Base-by-base conservation (phyloP, 2,113 vertebrate genomes). In the Marmota flaviventris region DNA sequence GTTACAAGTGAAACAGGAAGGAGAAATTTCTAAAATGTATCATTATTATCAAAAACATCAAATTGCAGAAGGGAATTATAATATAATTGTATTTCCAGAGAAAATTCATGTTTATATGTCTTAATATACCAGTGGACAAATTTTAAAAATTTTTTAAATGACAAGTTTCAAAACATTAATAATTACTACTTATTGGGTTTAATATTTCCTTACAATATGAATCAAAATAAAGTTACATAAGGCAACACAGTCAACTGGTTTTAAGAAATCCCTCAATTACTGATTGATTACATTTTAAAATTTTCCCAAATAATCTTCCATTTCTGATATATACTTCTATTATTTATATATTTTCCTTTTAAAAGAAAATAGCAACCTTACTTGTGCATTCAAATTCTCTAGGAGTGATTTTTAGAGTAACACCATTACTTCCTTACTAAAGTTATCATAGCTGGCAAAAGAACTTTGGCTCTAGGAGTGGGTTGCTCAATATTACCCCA, bases 171-270 rank as follows among this genome's bases (percentile, higher is more conserved):
- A 96, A 85, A 14, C 24, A 72, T 34, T 92, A 78, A 82, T 5
- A 61, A 73, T 20, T 48, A 53, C 42, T 56, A 89, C 39, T 79
- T 78, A 61, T 0, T 90, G 29, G 51, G 25, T 79, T n/a, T 84
- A 76, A 85, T 24, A 72, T 37, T 75, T 69, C 93, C 51, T n/a
- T 72, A 65, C 6, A 85, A 34, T 56, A 4, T 88, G 78, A 76
- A 51, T 63, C 73, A 81, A 93, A 93, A 93, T 81, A 61, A 96
- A 93, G 65, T 63, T 58, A 56, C 29, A 53, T 12, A 4, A 79
- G 12, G n/a, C 70, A 87, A 53, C n/a, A 84, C 1, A 32, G 45
- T 58, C 24, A 32, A 25, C 1, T 27, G 24, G 24, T 83, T 85
- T 72, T 77, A 94, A 92, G 79, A 63, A 96, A 78, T 42, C 17